Percentiles rank a stretch among this genome's conserved stretches.
These are phyloP conservation scores for Premnoplex brunnescens DNA, from an alignment of 2,797 vertebrate genomes.

Conservation along the genomic window DNA sequence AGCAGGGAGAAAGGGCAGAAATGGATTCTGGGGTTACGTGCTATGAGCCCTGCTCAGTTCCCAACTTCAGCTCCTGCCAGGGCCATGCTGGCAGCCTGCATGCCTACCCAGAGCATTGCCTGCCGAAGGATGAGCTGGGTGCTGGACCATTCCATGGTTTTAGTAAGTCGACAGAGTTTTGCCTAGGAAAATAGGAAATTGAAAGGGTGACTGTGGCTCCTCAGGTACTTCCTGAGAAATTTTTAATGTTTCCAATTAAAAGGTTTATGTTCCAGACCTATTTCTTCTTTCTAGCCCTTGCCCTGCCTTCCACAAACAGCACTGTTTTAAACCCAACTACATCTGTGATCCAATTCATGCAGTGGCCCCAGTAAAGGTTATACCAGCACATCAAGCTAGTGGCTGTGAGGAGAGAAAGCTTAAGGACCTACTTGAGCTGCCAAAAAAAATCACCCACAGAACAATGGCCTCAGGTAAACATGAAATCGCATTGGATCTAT, in stretches of 20 bases:
- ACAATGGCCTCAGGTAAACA: not conserved
- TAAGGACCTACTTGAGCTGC: not conserved
- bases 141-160: not conserved
- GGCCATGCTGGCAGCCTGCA: fast-evolving
- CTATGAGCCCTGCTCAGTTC: not conserved
- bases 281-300: not conserved
- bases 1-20: not conserved
- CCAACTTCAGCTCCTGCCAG: not conserved
- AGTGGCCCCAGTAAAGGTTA: not conserved
- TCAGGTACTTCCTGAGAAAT: not conserved
- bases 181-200: not conserved
- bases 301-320: not conserved
- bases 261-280: not conserved
- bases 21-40: not conserved
- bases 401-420: not conserved
- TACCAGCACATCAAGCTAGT: not conserved
- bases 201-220: not conserved
- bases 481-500: not conserved
- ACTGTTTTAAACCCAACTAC: not conserved
- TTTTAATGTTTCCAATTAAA: not conserved
- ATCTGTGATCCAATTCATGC: not conserved
- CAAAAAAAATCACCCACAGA: not conserved
- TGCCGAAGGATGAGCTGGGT: not conserved
- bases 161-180: not conserved
- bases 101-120: not conserved